These are phyloP conservation scores for Catharus bicknelli DNA, from an alignment of 2,113 vertebrate genomes.

Conservation along the genomic window DNA sequence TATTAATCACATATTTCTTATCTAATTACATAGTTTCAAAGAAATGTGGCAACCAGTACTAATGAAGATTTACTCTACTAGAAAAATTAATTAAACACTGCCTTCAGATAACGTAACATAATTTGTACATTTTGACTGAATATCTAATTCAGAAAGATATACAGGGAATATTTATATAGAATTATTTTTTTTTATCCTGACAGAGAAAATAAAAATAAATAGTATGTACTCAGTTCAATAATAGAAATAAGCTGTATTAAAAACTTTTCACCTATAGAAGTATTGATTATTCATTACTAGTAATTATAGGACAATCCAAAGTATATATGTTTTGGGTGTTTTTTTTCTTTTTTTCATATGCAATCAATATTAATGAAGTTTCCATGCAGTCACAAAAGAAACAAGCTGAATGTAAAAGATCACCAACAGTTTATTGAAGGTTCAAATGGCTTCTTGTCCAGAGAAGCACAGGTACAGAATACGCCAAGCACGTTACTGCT, in stretches of 20 bases:
- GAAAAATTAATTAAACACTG: neutral
- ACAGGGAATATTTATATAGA: neutral
- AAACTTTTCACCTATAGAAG: neutral
- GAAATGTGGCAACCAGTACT: neutral
- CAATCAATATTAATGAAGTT: neutral
- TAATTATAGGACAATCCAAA: neutral
- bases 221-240: neutral
- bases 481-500: neutral
- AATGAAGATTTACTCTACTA: neutral
- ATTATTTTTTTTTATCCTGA: neutral
- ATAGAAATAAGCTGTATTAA: neutral
- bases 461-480: neutral
- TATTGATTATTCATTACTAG: neutral
- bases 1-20: neutral
- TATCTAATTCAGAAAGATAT: neutral
- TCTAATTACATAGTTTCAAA: neutral
- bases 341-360: neutral
- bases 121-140: neutral
- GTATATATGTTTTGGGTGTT: accelerated
- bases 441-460: neutral
- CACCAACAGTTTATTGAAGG: neutral
- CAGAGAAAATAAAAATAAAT: neutral
- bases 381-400: neutral
- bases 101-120: neutral
- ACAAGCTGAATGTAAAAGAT: neutral